Base-by-base conservation (phyloP, 1,140 invertebrate species). In the Anastrepha obliqua region DNA sequence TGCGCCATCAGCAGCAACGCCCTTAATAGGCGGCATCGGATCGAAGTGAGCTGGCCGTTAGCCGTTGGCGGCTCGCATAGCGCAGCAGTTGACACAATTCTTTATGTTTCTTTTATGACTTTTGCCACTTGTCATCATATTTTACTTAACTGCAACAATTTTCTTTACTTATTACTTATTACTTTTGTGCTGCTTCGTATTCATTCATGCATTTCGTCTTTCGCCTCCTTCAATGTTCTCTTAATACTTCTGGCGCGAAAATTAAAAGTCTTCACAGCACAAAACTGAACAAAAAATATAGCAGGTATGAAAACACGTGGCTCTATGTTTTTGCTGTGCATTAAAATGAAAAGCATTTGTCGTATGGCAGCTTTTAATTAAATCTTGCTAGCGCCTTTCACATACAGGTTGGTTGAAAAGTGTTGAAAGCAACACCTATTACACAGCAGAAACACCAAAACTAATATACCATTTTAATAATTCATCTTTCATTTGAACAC, bases 81-180 rank as follows among this genome's bases (percentile, higher is more conserved):
- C 15, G 13, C 9, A 62, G 74, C n/a, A 55, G 47, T 51, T 81
- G 44, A 15, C 47, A 55, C 17, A 55, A 15, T 74, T 74, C 13
- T 74, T 74, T 74, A 74, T 74, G 15, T 47, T 74, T n/a, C 74
- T 81, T 42, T 55, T 55, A 55, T 81, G 47, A 55, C 74, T 55
- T 29, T 55, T 51, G 47, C 47, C 39, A 51, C n/a, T 51, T 55
- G 44, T 5, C 47, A 20, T 51, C 13, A 78, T 78, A 51, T 51
- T 78, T 78, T 39, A 51, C 74, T 78, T 20, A 78, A 55, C 47
- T 78, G 74, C 17, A 51, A 47, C 17, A 78, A 78, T 78, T 55
- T 78, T n/a, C 74, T 78, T 78, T 78, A 29, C 64, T 67, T 62
- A 70, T 9, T 44, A 47, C 11, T 11, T 70, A 44, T 42, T 44